A percentile compares a stretch with the other conserved stretches of the same genome.
Conservation (phyloP, 2,888 invertebrate genomes). For the Trilocha varians region DNA sequence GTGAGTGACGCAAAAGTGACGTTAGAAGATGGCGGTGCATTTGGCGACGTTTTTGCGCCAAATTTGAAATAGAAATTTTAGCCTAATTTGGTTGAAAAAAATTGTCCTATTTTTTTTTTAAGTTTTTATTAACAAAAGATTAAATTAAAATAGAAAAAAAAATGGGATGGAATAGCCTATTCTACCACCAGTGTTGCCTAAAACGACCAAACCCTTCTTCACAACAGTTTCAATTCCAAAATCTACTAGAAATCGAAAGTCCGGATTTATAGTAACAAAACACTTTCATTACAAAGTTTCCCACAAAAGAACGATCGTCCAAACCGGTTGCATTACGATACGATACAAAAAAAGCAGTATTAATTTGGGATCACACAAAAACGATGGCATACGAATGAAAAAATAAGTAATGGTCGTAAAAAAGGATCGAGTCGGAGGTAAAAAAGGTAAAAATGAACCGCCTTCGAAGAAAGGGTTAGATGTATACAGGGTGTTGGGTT, state of each 20-base stretch:
- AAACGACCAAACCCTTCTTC: no score
- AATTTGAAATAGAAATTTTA: no score
- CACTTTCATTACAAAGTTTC: slow-evolving; percentile 66
- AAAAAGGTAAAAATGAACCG: slow-evolving; percentile 38
- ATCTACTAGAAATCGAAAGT: slow-evolving; percentile 56
- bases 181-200: no score
- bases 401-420: slow-evolving; percentile 65
- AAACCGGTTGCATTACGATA: slow-evolving; percentile 56
- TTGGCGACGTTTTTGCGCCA: no score
- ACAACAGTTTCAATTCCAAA: no score
- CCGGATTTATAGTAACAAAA: slow-evolving; percentile 37
- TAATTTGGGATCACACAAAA: slow-evolving; percentile 72
- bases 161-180: no score
- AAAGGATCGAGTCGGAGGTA: slow-evolving; percentile 23
- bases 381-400: slow-evolving; percentile 59
- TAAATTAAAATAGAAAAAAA: no score
- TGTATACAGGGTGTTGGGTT: slow-evolving; percentile 46
- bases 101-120: no score
- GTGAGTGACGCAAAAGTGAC: no score
- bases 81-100: no score
- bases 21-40: no score
- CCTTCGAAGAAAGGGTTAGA: slow-evolving; percentile 55
- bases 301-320: slow-evolving; percentile 36
- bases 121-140: no score
- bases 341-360: slow-evolving; percentile 50